A percentile compares a stretch with the other conserved stretches of the same genome.
These are phyloP conservation scores for Drosophila buzzatii DNA, from an alignment of 2,888 invertebrate species.

Conservation along the genomic window DNA sequence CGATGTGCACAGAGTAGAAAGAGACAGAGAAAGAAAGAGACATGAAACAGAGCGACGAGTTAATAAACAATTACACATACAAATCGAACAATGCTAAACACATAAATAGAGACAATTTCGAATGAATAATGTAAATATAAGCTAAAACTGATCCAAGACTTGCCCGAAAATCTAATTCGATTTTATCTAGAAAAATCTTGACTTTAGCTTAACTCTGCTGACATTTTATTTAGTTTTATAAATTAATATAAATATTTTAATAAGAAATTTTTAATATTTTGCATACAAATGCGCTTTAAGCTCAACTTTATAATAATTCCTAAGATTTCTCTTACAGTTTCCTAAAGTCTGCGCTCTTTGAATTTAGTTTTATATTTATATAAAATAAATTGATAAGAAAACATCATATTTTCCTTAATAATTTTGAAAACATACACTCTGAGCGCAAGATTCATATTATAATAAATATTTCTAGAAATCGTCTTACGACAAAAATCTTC, in stretches of 20 bases:
- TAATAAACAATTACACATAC: slow-evolving; percentile 35
- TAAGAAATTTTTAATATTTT: no score
- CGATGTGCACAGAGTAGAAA: slow-evolving; percentile 42
- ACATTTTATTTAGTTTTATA: background rate
- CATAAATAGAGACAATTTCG: background rate
- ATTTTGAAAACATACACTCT: no score
- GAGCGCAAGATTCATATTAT: background rate
- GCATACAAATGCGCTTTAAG: background rate
- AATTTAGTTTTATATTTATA: no score
- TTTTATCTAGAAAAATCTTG: no score
- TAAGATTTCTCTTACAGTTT: background rate
- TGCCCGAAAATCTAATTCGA: background rate
- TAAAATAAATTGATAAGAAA: no score
- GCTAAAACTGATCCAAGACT: background rate
- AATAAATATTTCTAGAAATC: background rate
- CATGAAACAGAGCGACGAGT: slow-evolving; percentile 33
- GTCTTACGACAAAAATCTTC: background rate
- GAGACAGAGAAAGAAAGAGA: slow-evolving; percentile 40
- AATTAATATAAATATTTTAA: no score
- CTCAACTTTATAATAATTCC: background rate
- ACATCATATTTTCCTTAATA: no score
- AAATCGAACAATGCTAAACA: slow-evolving; percentile 7
- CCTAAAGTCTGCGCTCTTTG: no score
- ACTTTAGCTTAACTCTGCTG: background rate
- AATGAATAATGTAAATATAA: background rate